Percentiles rank a stretch among this genome's conserved stretches.
These are phyloP conservation scores for Trachops cirrhosus DNA, from an alignment of 2,797 vertebrate genomes.

Conservation along the genomic window DNA sequence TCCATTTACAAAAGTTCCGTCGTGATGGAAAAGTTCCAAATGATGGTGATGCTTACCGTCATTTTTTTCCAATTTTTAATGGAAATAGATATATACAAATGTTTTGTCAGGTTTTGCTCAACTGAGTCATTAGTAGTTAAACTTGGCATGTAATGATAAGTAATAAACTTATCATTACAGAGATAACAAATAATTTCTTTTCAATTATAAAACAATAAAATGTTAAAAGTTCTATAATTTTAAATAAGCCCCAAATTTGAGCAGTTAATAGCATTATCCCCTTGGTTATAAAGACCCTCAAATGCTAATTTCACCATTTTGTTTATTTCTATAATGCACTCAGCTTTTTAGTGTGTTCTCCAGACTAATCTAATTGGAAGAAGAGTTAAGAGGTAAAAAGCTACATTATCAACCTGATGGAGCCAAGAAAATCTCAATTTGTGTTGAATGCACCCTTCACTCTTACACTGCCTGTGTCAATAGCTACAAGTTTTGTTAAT, in stretches of 20 bases:
- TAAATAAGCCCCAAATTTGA: background rate
- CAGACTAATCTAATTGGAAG: background rate
- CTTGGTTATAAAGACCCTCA: background rate
- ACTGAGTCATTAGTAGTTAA: background rate
- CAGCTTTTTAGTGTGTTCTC: background rate
- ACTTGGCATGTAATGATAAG: too few species aligned
- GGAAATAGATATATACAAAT: background rate
- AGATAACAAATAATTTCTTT: background rate
- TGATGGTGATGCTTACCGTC: background rate
- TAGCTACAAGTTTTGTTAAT: background rate
- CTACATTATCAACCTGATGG: background rate
- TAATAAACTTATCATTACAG: too few species aligned
- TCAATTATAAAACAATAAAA: background rate
- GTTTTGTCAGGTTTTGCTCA: background rate
- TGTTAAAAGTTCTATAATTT: background rate
- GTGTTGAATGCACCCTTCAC: background rate
- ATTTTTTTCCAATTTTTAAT: background rate
- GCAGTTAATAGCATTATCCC: background rate
- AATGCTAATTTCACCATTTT: background rate
- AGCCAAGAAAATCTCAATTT: background rate
- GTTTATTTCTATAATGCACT: background rate
- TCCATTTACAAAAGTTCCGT: background rate
- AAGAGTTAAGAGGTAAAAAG: background rate
- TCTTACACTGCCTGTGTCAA: background rate
- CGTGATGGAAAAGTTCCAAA: too few species aligned